These are phyloP conservation scores for Trichechus manatus DNA, from an alignment of 2,113 vertebrate species.

Conservation along the genomic window DNA sequence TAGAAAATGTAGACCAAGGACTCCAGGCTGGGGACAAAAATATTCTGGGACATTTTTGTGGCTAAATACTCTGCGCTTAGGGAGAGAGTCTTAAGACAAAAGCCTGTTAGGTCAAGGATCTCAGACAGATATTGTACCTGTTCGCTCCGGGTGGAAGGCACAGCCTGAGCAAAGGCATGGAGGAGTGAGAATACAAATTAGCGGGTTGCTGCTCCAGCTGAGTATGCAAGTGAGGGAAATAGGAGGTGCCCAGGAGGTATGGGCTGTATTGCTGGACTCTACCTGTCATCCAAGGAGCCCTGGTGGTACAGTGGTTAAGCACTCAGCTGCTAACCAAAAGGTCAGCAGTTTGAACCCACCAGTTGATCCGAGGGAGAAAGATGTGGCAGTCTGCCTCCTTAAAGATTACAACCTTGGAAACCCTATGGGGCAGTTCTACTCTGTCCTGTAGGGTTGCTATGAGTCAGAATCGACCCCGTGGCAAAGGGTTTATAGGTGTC, in stretches of 20 bases:
- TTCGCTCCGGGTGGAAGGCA: not conserved
- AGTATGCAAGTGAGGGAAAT: fast-evolving
- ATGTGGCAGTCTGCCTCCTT: too few species aligned
- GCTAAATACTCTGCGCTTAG: not conserved
- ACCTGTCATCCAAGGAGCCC: too few species aligned
- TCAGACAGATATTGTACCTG: not conserved
- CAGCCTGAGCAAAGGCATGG: fast-evolving
- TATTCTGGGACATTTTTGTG: conserved; percentile 61
- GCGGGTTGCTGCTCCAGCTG: fast-evolving
- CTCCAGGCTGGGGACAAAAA: conserved; percentile 39
- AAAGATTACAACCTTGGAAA: too few species aligned
- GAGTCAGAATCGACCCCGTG: too few species aligned
- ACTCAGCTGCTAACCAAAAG: too few species aligned
- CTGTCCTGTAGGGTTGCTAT: too few species aligned
- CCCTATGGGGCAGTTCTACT: too few species aligned
- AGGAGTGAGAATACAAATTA: not conserved
- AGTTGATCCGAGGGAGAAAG: too few species aligned
- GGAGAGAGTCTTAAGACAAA: conserved; percentile 3
- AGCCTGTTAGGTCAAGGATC: not conserved
- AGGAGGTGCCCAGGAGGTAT: not conserved
- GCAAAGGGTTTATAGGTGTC: too few species aligned
- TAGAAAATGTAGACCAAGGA: conserved; percentile 59
- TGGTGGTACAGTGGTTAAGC: too few species aligned
- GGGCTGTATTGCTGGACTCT: fast-evolving
- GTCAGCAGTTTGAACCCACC: too few species aligned